Evolutionary conservation across 2,888 invertebrate species (phyloP), one percentile per base, ranked within the genome.

Genomic region (Tromatobia lineatoria): DNA sequence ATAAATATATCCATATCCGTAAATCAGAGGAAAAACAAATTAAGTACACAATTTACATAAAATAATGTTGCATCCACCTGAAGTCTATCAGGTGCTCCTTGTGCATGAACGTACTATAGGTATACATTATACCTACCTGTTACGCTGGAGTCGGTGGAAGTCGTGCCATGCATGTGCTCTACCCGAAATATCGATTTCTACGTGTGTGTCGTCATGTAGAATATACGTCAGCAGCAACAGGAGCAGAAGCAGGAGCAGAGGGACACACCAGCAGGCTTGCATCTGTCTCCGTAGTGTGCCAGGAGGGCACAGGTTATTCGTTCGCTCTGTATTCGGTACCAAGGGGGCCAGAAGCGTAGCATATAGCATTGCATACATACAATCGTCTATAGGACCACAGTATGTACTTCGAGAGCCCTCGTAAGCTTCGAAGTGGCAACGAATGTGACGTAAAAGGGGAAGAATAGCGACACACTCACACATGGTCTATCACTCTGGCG

Each of bases 171-270:
- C 29, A 61, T 66, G 76, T 82, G 85, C 82, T 64, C 29, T 70
- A 84, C 86, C 85, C 82, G 87, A 89, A 91, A 91, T 92, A 91
- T 91, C 89, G 91, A 91, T 92, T 92, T 91, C 88, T 89, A 89
- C 90, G 82, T 80, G 74, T 80, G 71, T 38, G 69, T 67, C 61
- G 71, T 67, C 73, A 66, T 79, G 64, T 74, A 42, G 13, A 66
- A 70, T 61, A 64, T 52, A 77, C 70, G 47, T 70, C 69, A 25
- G 29, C 47, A n/a, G 69, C 50, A 74, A 69, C 80, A 74, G 77
- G 77, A 80, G 64, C 77, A 50, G 78, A 69, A 84, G 83, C 67
- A 38, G 71, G 18, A 71, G 74, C 66, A 67, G 69, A 76, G 85
- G 85, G 85, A 85, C 82, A 85, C 83, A 67, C 81, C 76, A 87